These are phyloP conservation scores for Apodemia hepburni DNA, from an alignment of 2,888 invertebrate genomes.

Conservation along the genomic window DNA sequence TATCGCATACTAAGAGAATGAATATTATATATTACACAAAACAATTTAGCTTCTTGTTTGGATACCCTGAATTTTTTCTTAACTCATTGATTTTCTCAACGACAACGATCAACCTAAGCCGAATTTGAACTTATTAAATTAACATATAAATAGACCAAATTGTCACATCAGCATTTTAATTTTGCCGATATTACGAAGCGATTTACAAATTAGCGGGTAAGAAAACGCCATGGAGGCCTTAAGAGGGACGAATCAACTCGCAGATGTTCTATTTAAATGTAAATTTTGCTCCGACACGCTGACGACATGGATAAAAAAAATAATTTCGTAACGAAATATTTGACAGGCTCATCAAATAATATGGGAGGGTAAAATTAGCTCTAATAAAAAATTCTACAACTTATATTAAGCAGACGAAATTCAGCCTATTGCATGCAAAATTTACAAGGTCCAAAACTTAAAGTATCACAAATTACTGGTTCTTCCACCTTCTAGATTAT, in stretches of 20 bases:
- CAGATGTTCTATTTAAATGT: conserved; percentile 80
- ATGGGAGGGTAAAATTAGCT: conserved; percentile 23
- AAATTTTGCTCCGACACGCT: conserved; percentile 66
- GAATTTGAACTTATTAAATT: conserved; percentile 55
- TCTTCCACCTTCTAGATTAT: no score
- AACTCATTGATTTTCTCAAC: conserved; percentile 76
- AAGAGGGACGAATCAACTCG: conserved; percentile 68
- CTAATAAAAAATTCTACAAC: no score
- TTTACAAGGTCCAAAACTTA: no score
- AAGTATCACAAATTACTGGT: no score
- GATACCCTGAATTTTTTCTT: conserved; percentile 44
- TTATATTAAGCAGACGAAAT: no score
- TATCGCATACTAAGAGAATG: background rate
- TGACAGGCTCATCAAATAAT: conserved; percentile 48
- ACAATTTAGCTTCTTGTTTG: background rate
- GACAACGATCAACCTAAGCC: conserved; percentile 49
- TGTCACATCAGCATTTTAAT: conserved; percentile 80
- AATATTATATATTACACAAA: background rate
- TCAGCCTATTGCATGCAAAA: no score
- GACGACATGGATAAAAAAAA: conserved; percentile 70
- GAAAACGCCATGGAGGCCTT: conserved; percentile 68
- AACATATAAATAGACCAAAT: conserved; percentile 77
- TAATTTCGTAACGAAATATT: conserved; percentile 65
- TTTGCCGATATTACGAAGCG: conserved; percentile 75
- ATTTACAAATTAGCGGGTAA: conserved; percentile 79